A percentile compares a stretch with the other conserved stretches of the same genome.
Conservation (phyloP, 1,140 invertebrate genomes). For the Trichomalopsis sarcophagae region DNA sequence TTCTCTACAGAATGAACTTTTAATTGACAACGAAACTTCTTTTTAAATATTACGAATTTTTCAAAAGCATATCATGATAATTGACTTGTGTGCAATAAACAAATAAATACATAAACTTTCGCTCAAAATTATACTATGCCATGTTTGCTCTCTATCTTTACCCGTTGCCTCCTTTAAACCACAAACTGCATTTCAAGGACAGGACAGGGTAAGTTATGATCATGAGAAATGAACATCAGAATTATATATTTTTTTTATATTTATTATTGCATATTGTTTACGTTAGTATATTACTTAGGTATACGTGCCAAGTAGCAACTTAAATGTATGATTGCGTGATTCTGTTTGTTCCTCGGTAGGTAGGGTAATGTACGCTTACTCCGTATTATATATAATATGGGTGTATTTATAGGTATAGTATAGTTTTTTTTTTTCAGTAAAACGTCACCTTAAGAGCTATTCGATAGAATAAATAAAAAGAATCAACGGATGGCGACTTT, state of each 20-base stretch:
- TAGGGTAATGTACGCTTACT: constrained; percentile 73
- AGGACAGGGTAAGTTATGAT: background rate
- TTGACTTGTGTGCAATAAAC: background rate
- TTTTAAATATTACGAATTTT: background rate
- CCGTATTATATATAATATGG: constrained; percentile 70
- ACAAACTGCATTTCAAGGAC: background rate
- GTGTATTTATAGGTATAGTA: constrained; percentile 75
- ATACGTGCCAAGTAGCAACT: constrained; percentile 76
- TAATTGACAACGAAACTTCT: background rate
- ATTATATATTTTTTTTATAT: constrained; percentile 60
- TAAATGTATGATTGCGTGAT: constrained; percentile 76
- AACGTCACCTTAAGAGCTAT: constrained; percentile 75
- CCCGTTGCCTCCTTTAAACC: background rate
- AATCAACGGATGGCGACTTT: constrained; percentile 67
- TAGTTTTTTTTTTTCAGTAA: constrained; percentile 71
- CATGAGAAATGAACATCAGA: constrained; percentile 24
- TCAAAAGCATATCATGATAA: constrained; percentile 24
- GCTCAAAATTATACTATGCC: background rate
- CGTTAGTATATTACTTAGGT: constrained; percentile 76
- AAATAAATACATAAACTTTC: background rate
- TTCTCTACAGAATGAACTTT: background rate
- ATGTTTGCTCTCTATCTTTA: background rate
- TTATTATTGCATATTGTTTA: constrained; percentile 77
- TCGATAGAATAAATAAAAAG: constrained; percentile 72
- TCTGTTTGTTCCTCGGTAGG: constrained; percentile 72